These are phyloP conservation scores for Littorina saxatilis DNA, from an alignment of 1,140 invertebrate genomes.

Conservation along the genomic window DNA sequence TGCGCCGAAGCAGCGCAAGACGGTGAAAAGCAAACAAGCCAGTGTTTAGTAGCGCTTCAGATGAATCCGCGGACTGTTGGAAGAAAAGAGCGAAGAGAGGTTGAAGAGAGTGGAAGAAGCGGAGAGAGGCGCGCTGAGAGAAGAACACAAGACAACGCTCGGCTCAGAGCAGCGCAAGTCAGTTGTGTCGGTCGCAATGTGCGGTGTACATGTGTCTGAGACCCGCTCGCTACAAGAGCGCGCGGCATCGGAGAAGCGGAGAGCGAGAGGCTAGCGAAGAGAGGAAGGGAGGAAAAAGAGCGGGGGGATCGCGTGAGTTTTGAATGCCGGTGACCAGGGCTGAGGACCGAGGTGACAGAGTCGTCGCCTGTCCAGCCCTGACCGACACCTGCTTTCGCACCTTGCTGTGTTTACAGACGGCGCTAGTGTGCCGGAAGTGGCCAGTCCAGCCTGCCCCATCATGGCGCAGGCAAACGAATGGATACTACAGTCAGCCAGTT, in stretches of 20 bases:
- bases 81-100: too few species aligned
- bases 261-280: background rate
- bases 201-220: slow-evolving; percentile 1
- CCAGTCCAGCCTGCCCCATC: slow-evolving; percentile 32
- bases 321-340: background rate
- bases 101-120: too few species aligned
- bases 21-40: too few species aligned
- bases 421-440: slow-evolving; percentile 46
- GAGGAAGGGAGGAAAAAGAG: background rate
- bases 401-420: slow-evolving; percentile 48
- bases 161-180: too few species aligned
- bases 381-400: slow-evolving; percentile 27
- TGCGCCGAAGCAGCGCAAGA: too few species aligned
- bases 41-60: too few species aligned
- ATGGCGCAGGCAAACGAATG: slow-evolving; percentile 58
- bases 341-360: background rate
- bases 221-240: background rate
- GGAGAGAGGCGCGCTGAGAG: too few species aligned
- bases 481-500: slow-evolving; percentile 54
- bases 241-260: background rate
- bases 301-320: background rate
- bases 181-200: too few species aligned
- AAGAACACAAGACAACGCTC: too few species aligned
- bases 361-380: background rate
- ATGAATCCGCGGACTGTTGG: too few species aligned